These are phyloP conservation scores for Argyra leucocephala DNA, from an alignment of 2,888 invertebrate species.

Conservation along the genomic window DNA sequence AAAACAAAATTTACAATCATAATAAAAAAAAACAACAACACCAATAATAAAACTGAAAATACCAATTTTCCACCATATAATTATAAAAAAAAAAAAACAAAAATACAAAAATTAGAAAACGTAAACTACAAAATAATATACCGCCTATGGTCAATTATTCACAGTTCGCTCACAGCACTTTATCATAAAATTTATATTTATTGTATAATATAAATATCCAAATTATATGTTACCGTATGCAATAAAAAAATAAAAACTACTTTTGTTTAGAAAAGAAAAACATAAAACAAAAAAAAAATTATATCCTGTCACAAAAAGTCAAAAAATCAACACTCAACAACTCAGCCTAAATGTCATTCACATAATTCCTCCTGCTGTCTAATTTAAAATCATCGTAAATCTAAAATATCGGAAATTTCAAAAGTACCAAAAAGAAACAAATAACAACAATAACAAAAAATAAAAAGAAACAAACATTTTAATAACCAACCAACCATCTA, in stretches of 20 bases:
- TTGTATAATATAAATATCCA: neutral
- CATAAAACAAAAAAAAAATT: too few species aligned
- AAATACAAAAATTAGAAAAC: neutral
- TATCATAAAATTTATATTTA: too few species aligned
- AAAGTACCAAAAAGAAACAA: too few species aligned
- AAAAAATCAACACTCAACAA: neutral
- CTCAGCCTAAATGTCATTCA: too few species aligned
- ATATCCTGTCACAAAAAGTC: neutral
- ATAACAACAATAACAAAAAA: too few species aligned
- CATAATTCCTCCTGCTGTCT: too few species aligned
- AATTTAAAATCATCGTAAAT: too few species aligned
- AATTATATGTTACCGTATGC: neutral
- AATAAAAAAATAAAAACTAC: neutral
- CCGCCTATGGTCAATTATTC: conserved; percentile 3
- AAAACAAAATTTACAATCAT: too few species aligned
- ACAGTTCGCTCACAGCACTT: neutral
- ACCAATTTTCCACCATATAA: neutral
- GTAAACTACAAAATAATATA: neutral
- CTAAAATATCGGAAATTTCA: too few species aligned
- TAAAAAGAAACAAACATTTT: too few species aligned
- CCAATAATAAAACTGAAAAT: neutral
- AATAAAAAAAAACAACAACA: too few species aligned
- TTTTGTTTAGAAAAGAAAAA: neutral
- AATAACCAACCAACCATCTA: too few species aligned
- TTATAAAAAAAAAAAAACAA: neutral